Evolutionary conservation across 2,113 vertebrate species (phyloP), one percentile per base, ranked within the genome.

Genomic region (Gulo gulo): DNA sequence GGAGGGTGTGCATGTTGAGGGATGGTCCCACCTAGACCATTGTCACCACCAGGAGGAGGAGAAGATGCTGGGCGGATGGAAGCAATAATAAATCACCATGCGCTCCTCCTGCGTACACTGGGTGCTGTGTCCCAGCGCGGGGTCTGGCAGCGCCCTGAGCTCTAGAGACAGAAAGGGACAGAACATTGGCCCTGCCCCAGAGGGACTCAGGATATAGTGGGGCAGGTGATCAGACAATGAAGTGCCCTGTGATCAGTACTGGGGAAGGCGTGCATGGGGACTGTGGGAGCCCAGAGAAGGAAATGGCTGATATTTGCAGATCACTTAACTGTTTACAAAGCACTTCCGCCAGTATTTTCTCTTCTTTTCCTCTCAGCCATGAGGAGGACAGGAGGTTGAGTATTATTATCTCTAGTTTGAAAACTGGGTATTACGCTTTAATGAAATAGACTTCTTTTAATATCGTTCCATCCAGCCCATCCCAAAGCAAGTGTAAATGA

Each of bases 191-290:
- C 4, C n/a, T 4, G 2, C 16, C 31, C 34, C 29, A 7, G 61
- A 74, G 36, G 39, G 39, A 39, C 63, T 36, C 8, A 3, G 21
- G 52, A 8, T 67, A 7, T 21, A 4, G 1, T 67, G 31, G 42
- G 67, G 3, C 15, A 11, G 42, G 6, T 47, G n/a, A 15, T 1
- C 29, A 26, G 55, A 16, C 23, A 7, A 0, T 10, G 6, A 6
- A 10, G 23, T 15, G 15, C 34, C 24, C 36, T 14, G 8, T 24
- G 52, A 23, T 7, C 31, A 14, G 26, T 6, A 7, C 24, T 7
- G 45, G 36, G 2, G 69, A 31, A 80, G n/a, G 2, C 0, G 0
- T 5, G 6, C 0, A 1, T 21, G 55, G 47, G 42, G 36, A 4
- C 45, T 36, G 0, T 0, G 2, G 89, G 78, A 50, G 3, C 78